Evolutionary conservation across 2,113 vertebrate species (phyloP), one percentile per base, ranked within the genome.

Genomic region (Gymnarchus niloticus): DNA sequence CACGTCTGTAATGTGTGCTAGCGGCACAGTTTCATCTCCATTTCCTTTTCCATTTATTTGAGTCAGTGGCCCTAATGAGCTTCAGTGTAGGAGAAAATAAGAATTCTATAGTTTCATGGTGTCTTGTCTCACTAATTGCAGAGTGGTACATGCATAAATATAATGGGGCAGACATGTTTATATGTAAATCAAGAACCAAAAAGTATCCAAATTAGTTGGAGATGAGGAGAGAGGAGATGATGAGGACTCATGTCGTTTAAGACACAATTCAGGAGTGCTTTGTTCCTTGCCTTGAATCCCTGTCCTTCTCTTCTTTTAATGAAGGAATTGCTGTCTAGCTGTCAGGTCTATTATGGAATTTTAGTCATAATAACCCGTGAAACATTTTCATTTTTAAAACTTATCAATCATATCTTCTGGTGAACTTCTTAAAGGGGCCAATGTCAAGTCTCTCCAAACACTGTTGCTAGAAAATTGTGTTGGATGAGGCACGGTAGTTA

Each of bases 31-130:
- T 83, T 87, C 84, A 46, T 69, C 56, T 56, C 82, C 86, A 56
- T 85, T 83, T 88, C 73, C 87, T 90, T 44, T 89, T 89, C 85
- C 88, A 91, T 92, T 91, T 87, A 88, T 90, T 89, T 86, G 51
- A 87, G 87, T 89, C 89, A 91, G 87, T 88, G 83, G 37, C 78
- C 90, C 89, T 92, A 90, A 56, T 52, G 83, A 59, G 23, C 23
- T 88, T 44, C 90, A 90, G 89, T 85, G 85, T 46, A 44, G 56
- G 85, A 88, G 90, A 88, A 85, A 28, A 4, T 1, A 41, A 23
- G 25, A 76, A 85, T 33, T 49, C 8, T 14, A 4, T 86, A 89
- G 23, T 85, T 73, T 69, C 1, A 17, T 54, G 52, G 52, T 14
- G 52, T 17, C 12, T 54, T 14, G 52, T 17, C 12, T 54, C 52